Evolutionary conservation across 1,140 invertebrate species (phyloP).

Genomic region (Pollicipes pollicipes): DNA sequence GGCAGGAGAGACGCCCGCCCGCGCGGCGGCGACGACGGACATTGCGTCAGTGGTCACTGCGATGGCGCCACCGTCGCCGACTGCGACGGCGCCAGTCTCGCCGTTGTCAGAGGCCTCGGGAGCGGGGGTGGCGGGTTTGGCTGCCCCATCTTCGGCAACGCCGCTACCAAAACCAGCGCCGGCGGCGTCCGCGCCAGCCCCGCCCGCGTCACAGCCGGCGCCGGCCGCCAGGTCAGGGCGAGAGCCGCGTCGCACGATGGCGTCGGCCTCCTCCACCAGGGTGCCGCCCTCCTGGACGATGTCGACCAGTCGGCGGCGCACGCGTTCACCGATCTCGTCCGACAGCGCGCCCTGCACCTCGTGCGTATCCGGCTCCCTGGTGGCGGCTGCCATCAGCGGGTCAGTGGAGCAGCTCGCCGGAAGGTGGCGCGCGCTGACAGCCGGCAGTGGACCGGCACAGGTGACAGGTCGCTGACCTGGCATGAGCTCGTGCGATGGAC

Average conservation of each 20-base stretch:
- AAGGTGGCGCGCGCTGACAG: too few species aligned
- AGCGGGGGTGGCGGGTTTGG: not conserved
- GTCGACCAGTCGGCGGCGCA: not conserved
- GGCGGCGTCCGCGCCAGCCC: too few species aligned
- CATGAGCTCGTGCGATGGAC: too few species aligned
- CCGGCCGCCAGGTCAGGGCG: not conserved
- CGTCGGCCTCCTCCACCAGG: not conserved
- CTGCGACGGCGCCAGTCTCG: not conserved
- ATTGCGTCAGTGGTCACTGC: not conserved
- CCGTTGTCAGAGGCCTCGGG: too few species aligned
- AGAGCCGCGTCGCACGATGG: not conserved
- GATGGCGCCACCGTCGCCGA: not conserved
- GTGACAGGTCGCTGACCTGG: too few species aligned
- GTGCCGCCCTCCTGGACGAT: slow-evolving; percentile 2
- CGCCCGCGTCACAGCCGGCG: too few species aligned
- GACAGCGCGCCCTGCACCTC: not conserved
- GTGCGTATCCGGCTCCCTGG: not conserved
- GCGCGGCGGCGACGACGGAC: too few species aligned
- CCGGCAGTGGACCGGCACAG: too few species aligned
- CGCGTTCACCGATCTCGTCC: not conserved
- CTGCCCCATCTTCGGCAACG: not conserved
- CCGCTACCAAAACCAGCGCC: too few species aligned
- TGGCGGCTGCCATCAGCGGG: too few species aligned
- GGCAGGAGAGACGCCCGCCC: too few species aligned
- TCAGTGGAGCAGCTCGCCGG: too few species aligned